A percentile compares a stretch with the other conserved stretches of the same genome.
Conservation (phyloP, 2,113 vertebrate genomes). For the Mesitornis unicolor region DNA sequence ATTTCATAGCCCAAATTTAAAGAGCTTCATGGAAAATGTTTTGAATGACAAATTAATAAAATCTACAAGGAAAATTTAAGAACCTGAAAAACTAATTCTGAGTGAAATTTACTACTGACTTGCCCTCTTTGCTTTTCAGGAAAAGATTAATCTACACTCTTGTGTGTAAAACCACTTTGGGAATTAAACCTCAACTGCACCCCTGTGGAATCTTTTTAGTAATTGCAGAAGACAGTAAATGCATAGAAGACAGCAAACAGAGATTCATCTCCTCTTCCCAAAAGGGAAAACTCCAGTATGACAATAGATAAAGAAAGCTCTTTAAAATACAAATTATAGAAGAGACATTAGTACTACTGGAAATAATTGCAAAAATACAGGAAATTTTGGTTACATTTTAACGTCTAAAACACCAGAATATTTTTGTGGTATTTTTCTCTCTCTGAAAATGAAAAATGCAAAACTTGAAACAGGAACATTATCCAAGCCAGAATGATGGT, state of each 20-base stretch:
- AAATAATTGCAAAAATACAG: not conserved
- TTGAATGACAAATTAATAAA: not conserved
- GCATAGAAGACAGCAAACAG: not conserved
- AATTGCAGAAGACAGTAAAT: not conserved
- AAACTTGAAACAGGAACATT: not conserved
- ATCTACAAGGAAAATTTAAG: not conserved
- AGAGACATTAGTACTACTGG: not conserved
- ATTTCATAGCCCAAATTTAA: not conserved
- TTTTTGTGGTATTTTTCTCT: not conserved
- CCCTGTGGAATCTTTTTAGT: not conserved
- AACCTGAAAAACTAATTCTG: not conserved
- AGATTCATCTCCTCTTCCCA: not conserved
- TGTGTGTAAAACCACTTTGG: not conserved
- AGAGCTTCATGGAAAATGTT: not conserved
- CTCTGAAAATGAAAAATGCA: not conserved
- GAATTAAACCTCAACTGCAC: not conserved
- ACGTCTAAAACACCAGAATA: not conserved
- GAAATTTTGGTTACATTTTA: not conserved
- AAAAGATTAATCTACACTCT: not conserved
- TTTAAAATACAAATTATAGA: not conserved
- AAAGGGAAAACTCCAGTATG: not conserved
- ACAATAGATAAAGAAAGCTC: not conserved
- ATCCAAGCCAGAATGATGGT: not conserved
- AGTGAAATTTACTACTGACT: not conserved
- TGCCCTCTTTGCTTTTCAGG: not conserved